Evolutionary conservation across 1,140 invertebrate genomes (phyloP).

Genomic region (Sitodiplosis mosellana): DNA sequence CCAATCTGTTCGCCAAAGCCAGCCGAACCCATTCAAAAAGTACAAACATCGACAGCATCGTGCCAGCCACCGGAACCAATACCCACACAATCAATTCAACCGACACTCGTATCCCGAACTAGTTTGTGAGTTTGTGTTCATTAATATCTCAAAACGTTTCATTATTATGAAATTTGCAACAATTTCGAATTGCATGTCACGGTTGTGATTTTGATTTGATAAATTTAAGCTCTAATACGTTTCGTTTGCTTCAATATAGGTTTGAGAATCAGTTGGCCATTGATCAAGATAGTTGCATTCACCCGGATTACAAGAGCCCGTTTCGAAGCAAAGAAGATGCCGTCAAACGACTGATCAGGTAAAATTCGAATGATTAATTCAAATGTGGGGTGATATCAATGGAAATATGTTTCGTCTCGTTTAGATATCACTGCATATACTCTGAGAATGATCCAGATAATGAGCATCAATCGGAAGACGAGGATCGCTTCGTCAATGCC

Average conservation of each 20-base stretch:
- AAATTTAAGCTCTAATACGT: constrained; percentile 3
- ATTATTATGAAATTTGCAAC: background rate
- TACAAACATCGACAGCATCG: background rate
- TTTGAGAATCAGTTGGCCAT: constrained; percentile 57
- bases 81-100: constrained; percentile 12
- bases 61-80: constrained; percentile 5
- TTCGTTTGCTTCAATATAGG: constrained; percentile 20
- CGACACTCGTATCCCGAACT: constrained; percentile 23
- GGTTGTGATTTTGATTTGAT: constrained; percentile 1
- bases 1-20: background rate
- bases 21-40: background rate
- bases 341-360: constrained; percentile 52
- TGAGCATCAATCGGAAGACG: constrained; percentile 47
- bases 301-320: constrained; percentile 57
- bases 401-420: constrained; percentile 3
- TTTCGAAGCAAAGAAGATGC: constrained; percentile 58
- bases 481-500: constrained; percentile 58
- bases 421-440: constrained; percentile 60
- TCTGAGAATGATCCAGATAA: constrained; percentile 33
- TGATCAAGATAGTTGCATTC: constrained; percentile 57
- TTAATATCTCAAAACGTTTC: constrained; percentile 13
- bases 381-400: too few species aligned
- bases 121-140: constrained; percentile 27
- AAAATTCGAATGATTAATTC: background rate
- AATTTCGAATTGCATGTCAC: too few species aligned